phyloP scores from a whole-genome alignment of 2,888 invertebrate genomes.

The Cecidostiba fungosa region DNA sequence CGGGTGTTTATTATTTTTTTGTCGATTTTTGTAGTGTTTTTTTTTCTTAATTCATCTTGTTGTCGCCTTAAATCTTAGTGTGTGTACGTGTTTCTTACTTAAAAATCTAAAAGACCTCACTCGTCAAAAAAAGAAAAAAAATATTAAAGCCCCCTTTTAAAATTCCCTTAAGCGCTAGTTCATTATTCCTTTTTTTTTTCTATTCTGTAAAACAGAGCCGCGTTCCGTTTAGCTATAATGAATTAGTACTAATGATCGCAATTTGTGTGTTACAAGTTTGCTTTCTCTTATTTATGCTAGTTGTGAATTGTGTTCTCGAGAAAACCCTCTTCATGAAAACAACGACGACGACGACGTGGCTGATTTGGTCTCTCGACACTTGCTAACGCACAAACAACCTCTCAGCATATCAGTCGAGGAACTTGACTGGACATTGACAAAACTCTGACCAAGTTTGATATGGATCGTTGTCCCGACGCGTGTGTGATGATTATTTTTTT shows the following conservation, averaged over 20 bases:
- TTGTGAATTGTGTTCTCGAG: conserved; percentile 41
- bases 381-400: conserved; percentile 1
- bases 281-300: conserved; percentile 33
- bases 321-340: conserved; percentile 7
- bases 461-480: neutral
- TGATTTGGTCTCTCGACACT: conserved; percentile 21
- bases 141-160: conserved; percentile 56
- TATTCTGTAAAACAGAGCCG: conserved; percentile 45
- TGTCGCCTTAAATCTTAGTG: conserved; percentile 57
- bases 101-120: conserved; percentile 59
- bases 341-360: conserved; percentile 33
- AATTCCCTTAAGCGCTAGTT: conserved; percentile 57
- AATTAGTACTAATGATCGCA: conserved; percentile 34
- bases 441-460: conserved; percentile 28
- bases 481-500: conserved; percentile 20
- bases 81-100: conserved; percentile 60
- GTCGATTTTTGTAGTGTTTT: conserved; percentile 56
- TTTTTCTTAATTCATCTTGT: conserved; percentile 54
- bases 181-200: conserved; percentile 34
- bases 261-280: conserved; percentile 42
- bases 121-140: conserved; percentile 55
- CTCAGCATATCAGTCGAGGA: conserved; percentile 43
- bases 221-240: conserved; percentile 23
- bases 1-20: conserved; percentile 72
- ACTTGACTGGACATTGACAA: conserved; percentile 42